phyloP scores from a whole-genome alignment of 2,113 vertebrate species.

The Podarcis cretensis region DNA sequence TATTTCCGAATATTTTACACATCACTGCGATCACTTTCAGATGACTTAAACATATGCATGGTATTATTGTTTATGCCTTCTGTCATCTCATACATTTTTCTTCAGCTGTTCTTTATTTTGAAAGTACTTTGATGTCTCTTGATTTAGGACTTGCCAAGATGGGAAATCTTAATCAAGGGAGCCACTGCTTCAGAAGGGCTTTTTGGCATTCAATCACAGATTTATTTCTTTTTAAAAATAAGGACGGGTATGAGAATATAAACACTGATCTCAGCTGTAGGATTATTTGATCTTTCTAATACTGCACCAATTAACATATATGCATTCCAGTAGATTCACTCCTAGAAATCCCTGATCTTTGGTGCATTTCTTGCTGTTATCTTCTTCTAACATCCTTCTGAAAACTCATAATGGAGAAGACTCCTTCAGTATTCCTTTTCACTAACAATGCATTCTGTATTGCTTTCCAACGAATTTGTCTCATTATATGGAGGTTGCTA shows the following conservation, averaged over 20 bases:
- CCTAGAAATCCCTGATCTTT: background rate
- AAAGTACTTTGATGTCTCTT: slow-evolving; percentile 70
- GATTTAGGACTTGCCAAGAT: slow-evolving; percentile 73
- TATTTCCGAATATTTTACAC: slow-evolving; percentile 66
- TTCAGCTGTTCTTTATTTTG: slow-evolving; percentile 73
- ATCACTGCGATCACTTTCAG: slow-evolving; percentile 69
- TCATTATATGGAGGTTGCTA: background rate
- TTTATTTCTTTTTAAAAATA: slow-evolving; percentile 14
- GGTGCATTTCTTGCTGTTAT: background rate
- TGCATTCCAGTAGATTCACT: background rate
- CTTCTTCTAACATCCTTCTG: background rate
- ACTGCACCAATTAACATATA: slow-evolving; percentile 13
- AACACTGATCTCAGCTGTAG: slow-evolving; percentile 10
- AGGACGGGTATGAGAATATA: slow-evolving; percentile 26
- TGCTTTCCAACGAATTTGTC: background rate
- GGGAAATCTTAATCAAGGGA: slow-evolving; percentile 69
- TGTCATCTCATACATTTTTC: slow-evolving; percentile 68
- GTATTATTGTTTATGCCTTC: slow-evolving; percentile 70
- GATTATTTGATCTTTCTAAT: slow-evolving; percentile 25
- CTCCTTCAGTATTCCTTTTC: background rate
- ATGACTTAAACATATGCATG: slow-evolving; percentile 68
- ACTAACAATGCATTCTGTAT: too few relatives aligned
- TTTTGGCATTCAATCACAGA: slow-evolving; percentile 42
- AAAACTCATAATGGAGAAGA: background rate
- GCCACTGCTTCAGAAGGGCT: slow-evolving; percentile 67